Evolutionary conservation across 64 coral and sea anemone species (phyloP), one percentile per base, ranked within the genome.

Genomic region (Pocillopora damicornis): DNA sequence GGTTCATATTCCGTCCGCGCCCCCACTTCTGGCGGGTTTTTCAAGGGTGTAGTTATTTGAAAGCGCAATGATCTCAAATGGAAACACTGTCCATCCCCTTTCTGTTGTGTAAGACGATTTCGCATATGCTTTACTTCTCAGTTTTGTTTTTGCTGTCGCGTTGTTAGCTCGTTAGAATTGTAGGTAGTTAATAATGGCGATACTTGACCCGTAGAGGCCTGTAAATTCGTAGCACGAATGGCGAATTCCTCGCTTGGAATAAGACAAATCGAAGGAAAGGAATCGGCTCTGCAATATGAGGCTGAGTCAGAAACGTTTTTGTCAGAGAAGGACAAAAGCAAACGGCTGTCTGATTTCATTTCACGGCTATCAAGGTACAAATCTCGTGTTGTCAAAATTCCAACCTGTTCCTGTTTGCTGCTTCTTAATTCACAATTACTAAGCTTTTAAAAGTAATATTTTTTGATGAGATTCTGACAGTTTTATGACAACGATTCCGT

Each of bases 181-280:
- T 26, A 18, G 64, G 59, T 60, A 58, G 64, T 66, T 72, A 15
- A 12, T 22, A 13, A 11, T 22, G 6, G 65, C 58, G 38, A 85
- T 85, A 65, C 68, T 25, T 42, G 64, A 1, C n/a, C 81, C 81
- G 42, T 85, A 85, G 42, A 57, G 45, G 18, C 68, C 20, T 2
- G 58, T 6, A 72, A 51, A 58, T 72, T 72, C 17, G 22, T 22
- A 63, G 15, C 8, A 22, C 81, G 18, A 84, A 90, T 90, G 89
- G 89, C 89, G 20, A 57, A n/a, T 1, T 88, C 75, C 35, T 62
- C 75, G 13, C 17, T 83, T 61, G 38, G 82, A 30, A 63, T 42
- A 75, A 59, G 89, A 18, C 80, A 84, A 77, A 82, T 90, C 37
- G 89, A 90, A 60, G 89, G 89, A 2, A 90, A 84, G 66, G 89